Base-by-base conservation (phyloP, 2,888 invertebrate genomes). In the Agonopterix arenella region DNA sequence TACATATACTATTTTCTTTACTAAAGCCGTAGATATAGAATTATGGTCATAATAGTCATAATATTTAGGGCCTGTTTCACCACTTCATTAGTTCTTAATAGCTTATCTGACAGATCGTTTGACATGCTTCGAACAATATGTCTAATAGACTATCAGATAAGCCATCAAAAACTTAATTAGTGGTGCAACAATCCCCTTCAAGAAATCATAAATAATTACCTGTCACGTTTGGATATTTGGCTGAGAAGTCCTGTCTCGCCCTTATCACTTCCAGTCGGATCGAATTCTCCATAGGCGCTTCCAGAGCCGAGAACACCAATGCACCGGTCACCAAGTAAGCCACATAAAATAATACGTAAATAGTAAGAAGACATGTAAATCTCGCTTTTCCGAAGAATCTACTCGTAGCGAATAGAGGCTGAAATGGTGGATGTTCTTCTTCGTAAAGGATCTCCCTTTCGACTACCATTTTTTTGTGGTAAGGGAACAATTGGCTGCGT, bases 241-340 rank as follows among this genome's bases (percentile, higher is more conserved):
- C 53, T 61, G 91, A 69, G 68, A 94, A 94, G 41, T 84, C 82
- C 45, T 84, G 80, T 56, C 92, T 90, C 4, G 90, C 84, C 9
- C 82, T 73, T 37, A 89, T 80, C 11, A 93, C 75, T 41, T 86
- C 81, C 36, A 84, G 64, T 43, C 90, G 82, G 37, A 91, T 80
- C 44, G 89, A 82, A 48, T 89, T 80, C 68, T 94, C 94, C 53
- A 89, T 61, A 0, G 93, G 93, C 0, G 90, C 84, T 74, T 95
- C 95, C 55, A 95, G 73, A 10, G 90, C 81, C 40, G 91, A 90
- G 73, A 95, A 95, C 47, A 93, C 90, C 52, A 92, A 61, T 0
- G 93, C 93, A 0, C 95, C 95, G 50, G 92, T 80, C 13, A 91
- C 80, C 66, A 95, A 74, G 73, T 92, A 95, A 44, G 89, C 72